Evolutionary conservation across 2,113 vertebrate genomes (phyloP), one percentile per base, ranked within the genome.

Genomic region (Callocephalon fimbriatum): DNA sequence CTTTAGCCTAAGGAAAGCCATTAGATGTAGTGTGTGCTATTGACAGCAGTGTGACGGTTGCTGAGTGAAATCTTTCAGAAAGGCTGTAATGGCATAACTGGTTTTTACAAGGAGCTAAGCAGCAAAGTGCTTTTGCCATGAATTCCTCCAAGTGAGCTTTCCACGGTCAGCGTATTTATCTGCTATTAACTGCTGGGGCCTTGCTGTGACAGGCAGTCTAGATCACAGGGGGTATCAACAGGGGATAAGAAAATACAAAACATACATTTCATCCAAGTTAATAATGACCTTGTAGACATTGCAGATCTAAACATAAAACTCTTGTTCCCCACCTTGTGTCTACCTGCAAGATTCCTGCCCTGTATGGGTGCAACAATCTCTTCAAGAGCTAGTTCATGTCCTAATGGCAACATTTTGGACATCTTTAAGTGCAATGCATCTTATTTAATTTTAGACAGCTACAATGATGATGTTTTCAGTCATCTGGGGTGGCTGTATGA

Each of bases 41-140:
- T 62, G 82, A 67, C 80, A 81, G 59, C 67, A 35, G 31, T 22
- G n/a, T 32, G 56, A 47, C 0, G 0, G 40, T 2, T 44, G 66
- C 66, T 15, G 51, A 85, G 71, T 62, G 89, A 87, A 96, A 85
- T 51, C 66, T 78, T 78, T 72, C 51, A 40, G 62, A 68, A 78
- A 51, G 12, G 37, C 66, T 93, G 79, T 71, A 89, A 78, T 44
- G 40, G n/a, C 42, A 65, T 81, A 79, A 48, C n/a, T 44, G 27
- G 13, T 65, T 73, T 91, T 88, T 83, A 32, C 61, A 79, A 75
- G 29, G 48, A 73, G 18, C 18, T 44, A 56, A 91, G 31, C 59
- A 74, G 40, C 18, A 59, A 54, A 81, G 32, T 70, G 42, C 50
- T 91, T 87, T 82, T 68, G 85, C 42, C 40, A 16, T 7, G 40